Base-by-base conservation (phyloP, 1,140 invertebrate species). In the Drosophila sechellia region DNA sequence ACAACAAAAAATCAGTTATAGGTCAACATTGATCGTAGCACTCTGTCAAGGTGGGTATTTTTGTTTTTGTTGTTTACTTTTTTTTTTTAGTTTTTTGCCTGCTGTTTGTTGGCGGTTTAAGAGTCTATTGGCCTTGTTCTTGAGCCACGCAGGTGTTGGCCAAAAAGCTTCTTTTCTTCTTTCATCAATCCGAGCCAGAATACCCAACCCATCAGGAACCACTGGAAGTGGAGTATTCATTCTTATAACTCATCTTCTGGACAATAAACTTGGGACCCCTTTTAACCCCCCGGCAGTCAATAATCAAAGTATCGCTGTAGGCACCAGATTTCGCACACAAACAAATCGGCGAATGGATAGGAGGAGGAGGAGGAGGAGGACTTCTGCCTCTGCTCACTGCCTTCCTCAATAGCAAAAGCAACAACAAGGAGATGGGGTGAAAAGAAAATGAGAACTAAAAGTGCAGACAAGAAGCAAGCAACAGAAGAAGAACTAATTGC, bases 401-500 rank as follows among this genome's bases (percentile, higher is more conserved):
- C 57, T 63, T 75, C 49, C 56, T 60, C 66, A 81, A 77, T 71
- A 69, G 58, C 48, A 71, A 61, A 40, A 53, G 50, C 45, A 59
- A 66, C 56, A 80, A 46, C 54, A 69, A 59, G 13, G 35, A 46
- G 58, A 65, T 55, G 45, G 20, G 54, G 57, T 1, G n/a, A 46
- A 72, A 60, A 61, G 55, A 58, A 53, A 69, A 77, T 52, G 40
- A 59, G 53, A 77, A 77, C 35, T 20, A 34, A 76, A 77, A 85
- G 78, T 77, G 72, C 79, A 84, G 59, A 63, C 58, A 72, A 75
- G 69, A 78, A 75, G 79, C 52, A 56, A 79, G 52, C 70, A 78
- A 68, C 65, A 81, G 56, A 77, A 81, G 70, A 79, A 83, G 79
- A 87, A 87, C 84, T 87, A 87, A 84, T 87, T 87, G 84, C 84